Evolutionary conservation across 2,797 vertebrate genomes (phyloP), one percentile per base, ranked within the genome.

Genomic region (Harpagifer antarcticus): DNA sequence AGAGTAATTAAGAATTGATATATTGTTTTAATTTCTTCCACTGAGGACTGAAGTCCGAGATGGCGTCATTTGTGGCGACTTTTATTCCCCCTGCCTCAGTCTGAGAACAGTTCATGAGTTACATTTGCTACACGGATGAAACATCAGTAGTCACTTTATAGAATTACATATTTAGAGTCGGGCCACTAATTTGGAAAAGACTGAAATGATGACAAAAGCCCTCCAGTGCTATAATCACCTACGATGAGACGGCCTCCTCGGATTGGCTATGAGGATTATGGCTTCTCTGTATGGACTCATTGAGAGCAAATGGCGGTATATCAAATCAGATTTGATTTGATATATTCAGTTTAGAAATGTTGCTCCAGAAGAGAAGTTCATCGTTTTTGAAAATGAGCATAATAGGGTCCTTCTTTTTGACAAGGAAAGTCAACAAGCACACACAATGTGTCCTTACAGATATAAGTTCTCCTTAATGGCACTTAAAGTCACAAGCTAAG

Each of bases 151-250:
- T 53, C 17, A 8, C 70, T 68, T 68, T 49, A 73, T 31, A 74
- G 57, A 65, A 75, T 57, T 45, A 19, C 47, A 10, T 55, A 40
- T 61, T 70, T 44, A 61, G 17, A 72, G 37, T 45, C 23, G 3
- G 16, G 45, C 58, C 42, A 9, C 68, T 78, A 67, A 83, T 73
- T 66, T 56, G 50, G 5, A 68, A 79, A 84, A 63, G 27, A 59
- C 27, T 16, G 16, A 27, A 44, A 59, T 73, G 59, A 76, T 83
- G 49, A 76, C 23, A 64, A 74, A 75, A 68, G 64, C 52, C n/a
- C 75, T 76, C 17, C 44, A 61, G 27, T 16, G 3, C n/a, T 6
- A 52, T 63, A 61, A 79, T 80, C 65, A 76, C 62, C 53, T 63
- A 9, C 59, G 45, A 74, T 75, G 66, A 86, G 48, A 57, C 47